These are phyloP conservation scores for Chalcis sispes DNA, from an alignment of 2,888 invertebrate genomes.

Conservation along the genomic window DNA sequence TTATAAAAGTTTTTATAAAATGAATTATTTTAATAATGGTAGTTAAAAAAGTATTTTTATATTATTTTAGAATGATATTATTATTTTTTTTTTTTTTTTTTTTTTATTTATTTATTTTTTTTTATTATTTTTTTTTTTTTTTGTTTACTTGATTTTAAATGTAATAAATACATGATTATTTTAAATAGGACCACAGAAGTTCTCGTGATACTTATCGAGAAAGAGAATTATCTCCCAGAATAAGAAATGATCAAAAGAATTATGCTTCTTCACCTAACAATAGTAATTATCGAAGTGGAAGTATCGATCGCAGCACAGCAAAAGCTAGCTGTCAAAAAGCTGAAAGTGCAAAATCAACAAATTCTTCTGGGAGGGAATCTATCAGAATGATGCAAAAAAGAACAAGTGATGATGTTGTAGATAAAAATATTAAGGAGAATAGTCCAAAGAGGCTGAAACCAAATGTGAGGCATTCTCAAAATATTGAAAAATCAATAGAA, in stretches of 20 bases:
- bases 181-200: constrained; percentile 43
- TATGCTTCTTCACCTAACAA: constrained; percentile 61
- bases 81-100: constrained; percentile 19
- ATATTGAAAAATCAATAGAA: constrained; percentile 32
- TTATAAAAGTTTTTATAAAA: too few relatives aligned
- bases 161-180: constrained; percentile 22
- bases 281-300: constrained; percentile 64
- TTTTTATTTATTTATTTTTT: not conserved
- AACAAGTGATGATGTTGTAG: constrained; percentile 58
- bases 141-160: not conserved
- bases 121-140: constrained; percentile 16
- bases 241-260: constrained; percentile 63
- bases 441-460: constrained; percentile 66
- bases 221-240: constrained; percentile 64
- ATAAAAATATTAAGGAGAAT: constrained; percentile 62
- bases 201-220: constrained; percentile 51
- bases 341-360: constrained; percentile 58
- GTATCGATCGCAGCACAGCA: constrained; percentile 61
- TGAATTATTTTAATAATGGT: not conserved
- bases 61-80: not conserved
- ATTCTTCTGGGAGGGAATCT: constrained; percentile 54
- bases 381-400: constrained; percentile 63
- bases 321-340: constrained; percentile 60
- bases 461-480: constrained; percentile 35
- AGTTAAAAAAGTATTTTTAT: not conserved